Evolutionary conservation across 2,113 vertebrate species (phyloP).

Genomic region (Elephas maximus): DNA sequence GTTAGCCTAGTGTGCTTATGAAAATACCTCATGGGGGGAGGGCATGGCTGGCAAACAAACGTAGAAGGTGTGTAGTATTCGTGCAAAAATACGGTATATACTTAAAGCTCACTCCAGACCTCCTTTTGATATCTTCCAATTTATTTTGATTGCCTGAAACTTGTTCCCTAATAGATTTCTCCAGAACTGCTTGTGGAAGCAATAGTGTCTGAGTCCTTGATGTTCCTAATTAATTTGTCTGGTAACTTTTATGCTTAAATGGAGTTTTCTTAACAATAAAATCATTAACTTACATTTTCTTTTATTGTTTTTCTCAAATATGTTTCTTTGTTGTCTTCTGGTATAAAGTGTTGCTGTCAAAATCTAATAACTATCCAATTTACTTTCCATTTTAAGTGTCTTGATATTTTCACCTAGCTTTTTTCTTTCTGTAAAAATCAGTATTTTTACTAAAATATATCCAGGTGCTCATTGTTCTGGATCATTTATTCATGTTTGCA

Average conservation of each 20-base stretch:
- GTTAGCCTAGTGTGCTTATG: no score
- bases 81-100: no score
- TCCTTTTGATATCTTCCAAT: not conserved
- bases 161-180: not conserved
- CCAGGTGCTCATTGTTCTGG: not conserved
- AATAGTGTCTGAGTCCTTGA: not conserved
- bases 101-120: not conserved
- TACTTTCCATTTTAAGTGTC: not conserved
- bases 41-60: no score
- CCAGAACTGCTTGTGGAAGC: not conserved
- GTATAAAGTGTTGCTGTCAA: not conserved
- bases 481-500: not conserved
- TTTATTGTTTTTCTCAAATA: slow-evolving; percentile 8
- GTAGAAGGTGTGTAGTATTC: no score
- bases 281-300: not conserved
- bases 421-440: not conserved
- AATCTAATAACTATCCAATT: not conserved
- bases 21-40: no score
- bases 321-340: slow-evolving; percentile 10
- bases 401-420: not conserved
- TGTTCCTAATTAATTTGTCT: not conserved
- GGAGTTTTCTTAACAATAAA: not conserved
- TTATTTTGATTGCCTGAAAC: not conserved
- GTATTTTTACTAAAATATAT: not conserved
- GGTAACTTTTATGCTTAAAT: not conserved